Evolutionary conservation across 2,113 vertebrate genomes (phyloP).

Genomic region (Psammodynastes pulverulentus): DNA sequence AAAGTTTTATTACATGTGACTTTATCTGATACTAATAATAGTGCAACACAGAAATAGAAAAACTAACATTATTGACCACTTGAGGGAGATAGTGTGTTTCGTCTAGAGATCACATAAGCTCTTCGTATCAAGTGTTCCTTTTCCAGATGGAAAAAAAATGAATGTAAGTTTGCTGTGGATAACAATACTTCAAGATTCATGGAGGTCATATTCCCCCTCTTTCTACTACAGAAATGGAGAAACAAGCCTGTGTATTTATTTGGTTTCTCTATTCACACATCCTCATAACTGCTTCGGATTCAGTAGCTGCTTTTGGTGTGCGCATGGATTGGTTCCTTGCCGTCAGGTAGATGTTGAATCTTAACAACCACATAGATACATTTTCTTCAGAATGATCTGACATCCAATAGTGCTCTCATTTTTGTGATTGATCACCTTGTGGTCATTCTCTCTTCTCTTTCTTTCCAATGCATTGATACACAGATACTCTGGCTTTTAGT

Average conservation of each 20-base stretch:
- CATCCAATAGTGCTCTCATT: background rate
- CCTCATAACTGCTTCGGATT: background rate
- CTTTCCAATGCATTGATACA: background rate
- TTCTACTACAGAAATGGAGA: slow-evolving; percentile 29
- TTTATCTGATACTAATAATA: background rate
- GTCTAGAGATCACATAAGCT: slow-evolving; percentile 51
- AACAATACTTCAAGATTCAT: slow-evolving; percentile 35
- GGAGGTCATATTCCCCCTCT: slow-evolving; percentile 33
- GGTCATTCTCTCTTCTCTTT: background rate
- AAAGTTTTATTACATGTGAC: background rate
- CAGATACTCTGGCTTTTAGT: background rate
- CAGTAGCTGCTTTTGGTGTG: background rate
- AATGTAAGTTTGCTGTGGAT: slow-evolving; percentile 46
- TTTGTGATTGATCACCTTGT: background rate
- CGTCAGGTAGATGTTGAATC: background rate
- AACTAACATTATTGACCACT: slow-evolving; percentile 63
- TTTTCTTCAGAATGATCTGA: background rate
- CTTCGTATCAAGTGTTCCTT: slow-evolving; percentile 30
- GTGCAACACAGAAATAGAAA: slow-evolving; percentile 33
- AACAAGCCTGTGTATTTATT: slow-evolving; percentile 21
- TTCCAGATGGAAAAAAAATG: slow-evolving; percentile 43
- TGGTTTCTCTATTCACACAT: slow-evolving; percentile 28
- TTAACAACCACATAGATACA: background rate
- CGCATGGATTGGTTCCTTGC: background rate
- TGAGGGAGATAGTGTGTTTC: slow-evolving; percentile 70